phyloP scores from a whole-genome alignment of 2,888 invertebrate species.

The Drymonia ruficornis region DNA sequence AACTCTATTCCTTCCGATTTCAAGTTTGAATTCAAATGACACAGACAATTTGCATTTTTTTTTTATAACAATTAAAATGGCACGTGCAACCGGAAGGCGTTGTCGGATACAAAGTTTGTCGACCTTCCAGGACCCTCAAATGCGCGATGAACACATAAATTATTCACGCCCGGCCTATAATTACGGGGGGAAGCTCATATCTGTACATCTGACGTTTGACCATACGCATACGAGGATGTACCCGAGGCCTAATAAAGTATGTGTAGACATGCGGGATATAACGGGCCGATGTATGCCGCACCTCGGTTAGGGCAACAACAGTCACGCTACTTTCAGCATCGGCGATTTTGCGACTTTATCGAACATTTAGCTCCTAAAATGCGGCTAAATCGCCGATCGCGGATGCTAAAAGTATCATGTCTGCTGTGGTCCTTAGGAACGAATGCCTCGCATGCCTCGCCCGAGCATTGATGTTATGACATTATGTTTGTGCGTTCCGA shows the following conservation, averaged over 20 bases:
- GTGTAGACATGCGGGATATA: conserved; percentile 25
- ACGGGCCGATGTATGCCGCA: no score
- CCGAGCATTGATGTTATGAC: no score
- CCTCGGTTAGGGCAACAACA: no score
- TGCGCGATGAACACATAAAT: conserved; percentile 36
- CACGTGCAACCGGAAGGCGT: conserved; percentile 16
- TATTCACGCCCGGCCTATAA: conserved; percentile 25
- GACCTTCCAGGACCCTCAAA: conserved; percentile 37
- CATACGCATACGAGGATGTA: conserved; percentile 36
- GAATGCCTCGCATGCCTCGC: no score
- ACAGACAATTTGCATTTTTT: background rate
- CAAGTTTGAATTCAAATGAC: background rate
- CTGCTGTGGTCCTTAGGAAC: no score
- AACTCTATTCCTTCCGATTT: background rate
- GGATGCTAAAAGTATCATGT: no score
- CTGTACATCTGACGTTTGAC: conserved; percentile 42
- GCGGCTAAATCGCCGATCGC: no score
- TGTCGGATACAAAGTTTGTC: conserved; percentile 17
- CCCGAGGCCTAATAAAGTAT: conserved; percentile 12
- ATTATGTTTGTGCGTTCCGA: no score
- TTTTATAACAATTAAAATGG: background rate
- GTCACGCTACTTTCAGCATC: no score
- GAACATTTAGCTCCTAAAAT: no score
- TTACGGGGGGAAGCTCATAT: conserved; percentile 52
- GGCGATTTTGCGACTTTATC: no score